phyloP scores from a whole-genome alignment of 2,888 invertebrate genomes.

The Fragum fragum region DNA sequence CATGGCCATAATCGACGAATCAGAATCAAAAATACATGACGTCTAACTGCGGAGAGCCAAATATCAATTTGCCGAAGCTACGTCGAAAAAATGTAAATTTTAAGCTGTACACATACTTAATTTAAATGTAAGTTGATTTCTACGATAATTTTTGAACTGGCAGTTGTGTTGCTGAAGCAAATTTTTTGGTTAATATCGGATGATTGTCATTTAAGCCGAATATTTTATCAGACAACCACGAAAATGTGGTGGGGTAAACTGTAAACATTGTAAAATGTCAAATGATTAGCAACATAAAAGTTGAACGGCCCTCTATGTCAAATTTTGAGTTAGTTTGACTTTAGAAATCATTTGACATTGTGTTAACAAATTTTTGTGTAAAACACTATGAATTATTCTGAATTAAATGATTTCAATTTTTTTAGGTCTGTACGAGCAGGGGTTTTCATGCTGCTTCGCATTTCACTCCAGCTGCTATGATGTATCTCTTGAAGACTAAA shows the following conservation, averaged over 20 bases:
- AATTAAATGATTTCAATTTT: no score
- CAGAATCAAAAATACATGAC: conserved; percentile 64
- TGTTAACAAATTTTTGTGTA: no score
- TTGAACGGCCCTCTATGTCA: no score
- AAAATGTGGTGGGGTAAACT: conserved; percentile 42
- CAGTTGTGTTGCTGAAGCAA: no score
- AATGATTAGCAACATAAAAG: background rate
- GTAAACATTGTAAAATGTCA: conserved; percentile 39
- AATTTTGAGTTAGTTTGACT: no score
- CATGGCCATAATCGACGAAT: conserved; percentile 51
- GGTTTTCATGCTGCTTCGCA: no score
- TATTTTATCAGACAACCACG: conserved; percentile 14
- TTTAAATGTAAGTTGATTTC: conserved; percentile 37
- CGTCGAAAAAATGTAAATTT: conserved; percentile 40
- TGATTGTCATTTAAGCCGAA: background rate
- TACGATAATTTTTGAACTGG: background rate
- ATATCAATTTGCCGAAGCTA: conserved; percentile 62
- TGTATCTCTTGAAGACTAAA: no score
- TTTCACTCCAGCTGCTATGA: no score
- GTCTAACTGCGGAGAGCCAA: conserved; percentile 64
- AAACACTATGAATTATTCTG: no score
- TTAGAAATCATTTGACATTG: no score
- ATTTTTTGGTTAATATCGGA: background rate
- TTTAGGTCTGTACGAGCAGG: no score
- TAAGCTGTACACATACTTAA: background rate